Conservation (phyloP, 2,888 invertebrate genomes). For the Acrobasis repandana region DNA sequence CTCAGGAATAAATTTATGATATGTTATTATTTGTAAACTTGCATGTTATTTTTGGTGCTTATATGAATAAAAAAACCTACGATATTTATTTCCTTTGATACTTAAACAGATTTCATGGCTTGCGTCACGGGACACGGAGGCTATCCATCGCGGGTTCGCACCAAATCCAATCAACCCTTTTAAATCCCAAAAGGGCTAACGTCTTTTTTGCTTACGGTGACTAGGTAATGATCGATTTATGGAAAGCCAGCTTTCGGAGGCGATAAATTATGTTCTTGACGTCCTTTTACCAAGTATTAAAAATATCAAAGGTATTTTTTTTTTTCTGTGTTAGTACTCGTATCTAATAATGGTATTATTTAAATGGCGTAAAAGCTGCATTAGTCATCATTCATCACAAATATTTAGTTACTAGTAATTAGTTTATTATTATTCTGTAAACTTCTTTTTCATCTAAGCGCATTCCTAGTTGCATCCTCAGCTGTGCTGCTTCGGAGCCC, state of each 20-base stretch:
- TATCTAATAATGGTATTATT: too few species aligned
- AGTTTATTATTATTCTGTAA: too few species aligned
- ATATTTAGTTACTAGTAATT: too few species aligned
- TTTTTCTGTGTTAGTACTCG: too few species aligned
- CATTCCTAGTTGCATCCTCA: too few species aligned
- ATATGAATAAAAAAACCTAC: neutral
- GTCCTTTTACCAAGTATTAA: neutral
- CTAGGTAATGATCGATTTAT: slow-evolving; percentile 17
- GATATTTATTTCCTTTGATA: neutral
- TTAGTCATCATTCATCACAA: too few species aligned
- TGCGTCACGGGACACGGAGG: neutral
- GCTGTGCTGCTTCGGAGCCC: too few species aligned
- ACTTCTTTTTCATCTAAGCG: too few species aligned
- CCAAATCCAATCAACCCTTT: slow-evolving; percentile 14
- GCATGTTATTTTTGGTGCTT: neutral
- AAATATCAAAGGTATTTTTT: neutral
- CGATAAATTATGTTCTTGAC: slow-evolving; percentile 30
- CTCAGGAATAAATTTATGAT: too few species aligned
- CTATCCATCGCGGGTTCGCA: slow-evolving; percentile 1
- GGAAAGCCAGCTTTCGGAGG: slow-evolving; percentile 25
- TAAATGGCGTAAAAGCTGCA: too few species aligned
- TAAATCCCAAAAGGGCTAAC: slow-evolving; percentile 10
- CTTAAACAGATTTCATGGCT: neutral
- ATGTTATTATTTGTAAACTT: too few species aligned
- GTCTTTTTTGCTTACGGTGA: slow-evolving; percentile 10